Base-by-base conservation (phyloP, 2,797 vertebrate species). In the Characodon lateralis region DNA sequence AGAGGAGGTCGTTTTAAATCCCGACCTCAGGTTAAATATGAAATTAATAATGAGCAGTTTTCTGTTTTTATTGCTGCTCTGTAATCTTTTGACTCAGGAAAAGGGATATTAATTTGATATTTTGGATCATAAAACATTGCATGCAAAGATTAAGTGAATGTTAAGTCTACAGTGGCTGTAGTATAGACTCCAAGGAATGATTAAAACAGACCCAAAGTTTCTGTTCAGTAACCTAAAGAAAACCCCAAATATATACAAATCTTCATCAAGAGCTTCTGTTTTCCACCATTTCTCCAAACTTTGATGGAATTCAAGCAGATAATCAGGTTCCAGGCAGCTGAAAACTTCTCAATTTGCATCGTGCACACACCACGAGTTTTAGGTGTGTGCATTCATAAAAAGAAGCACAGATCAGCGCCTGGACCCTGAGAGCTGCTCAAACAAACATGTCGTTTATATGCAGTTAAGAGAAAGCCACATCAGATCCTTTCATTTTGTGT, bases 301-400 rank as follows among this genome's bases (percentile, higher is more conserved):
- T 41, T 6, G 74, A 73, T 56, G n/a, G 4, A 63, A 73, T 48
- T 78, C 66, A 75, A 87, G 68, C 74, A 77, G 53, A 1, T 74
- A 43, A 39, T 80, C 70, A 71, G 88, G 63, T 50, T 78, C 74
- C 81, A 50, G 77, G 69, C 12, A 0, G 8, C 63, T 80, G 79
- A 89, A 72, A 79, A 46, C 86, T 85, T 89, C 91, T 89, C 0
- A 10, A 22, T 13, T 71, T 53, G 66, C 87, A 87, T 94, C 93
- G 8, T 91, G 92, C 35, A 66, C 87, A 81, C 87, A 88, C 89
- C 20, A 70, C 13, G 5, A 3, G 41, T 39, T 94, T 95, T 94
- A 35, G 79, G 85, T 58, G 88, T 80, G 87, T 43, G 69, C 91
- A 92, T 79, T 94, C 94, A 95, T 89, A 65, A 85, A 84, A 75